Conservation (phyloP, 2,888 invertebrate species). For the Caenorhabditis angaria region DNA sequence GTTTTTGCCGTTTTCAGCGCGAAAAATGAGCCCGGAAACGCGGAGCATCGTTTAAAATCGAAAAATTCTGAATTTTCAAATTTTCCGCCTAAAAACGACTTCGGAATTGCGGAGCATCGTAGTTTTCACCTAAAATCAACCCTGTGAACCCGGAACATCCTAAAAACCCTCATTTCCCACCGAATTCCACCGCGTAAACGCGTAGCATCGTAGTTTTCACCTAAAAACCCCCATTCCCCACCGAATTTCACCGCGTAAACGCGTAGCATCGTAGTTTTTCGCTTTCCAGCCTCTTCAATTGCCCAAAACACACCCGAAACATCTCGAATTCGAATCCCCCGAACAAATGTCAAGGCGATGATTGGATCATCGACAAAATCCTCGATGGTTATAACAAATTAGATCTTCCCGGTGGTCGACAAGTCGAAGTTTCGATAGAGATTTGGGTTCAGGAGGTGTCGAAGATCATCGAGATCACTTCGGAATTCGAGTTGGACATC, state of each 20-base stretch:
- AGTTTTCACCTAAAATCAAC: too few relatives aligned
- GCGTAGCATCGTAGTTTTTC: too few relatives aligned
- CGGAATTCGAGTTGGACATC: conserved; percentile 72
- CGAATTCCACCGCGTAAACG: too few relatives aligned
- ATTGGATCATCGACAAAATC: conserved; percentile 48
- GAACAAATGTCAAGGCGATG: conserved; percentile 41
- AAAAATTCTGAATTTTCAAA: too few relatives aligned
- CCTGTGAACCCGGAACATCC: too few relatives aligned
- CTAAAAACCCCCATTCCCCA: too few relatives aligned
- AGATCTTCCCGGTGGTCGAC: conserved; percentile 66
- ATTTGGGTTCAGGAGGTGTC: conserved; percentile 73
- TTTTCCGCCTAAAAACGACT: too few relatives aligned
- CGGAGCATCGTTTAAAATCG: not conserved
- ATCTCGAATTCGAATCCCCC: conserved; percentile 25
- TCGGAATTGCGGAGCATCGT: too few relatives aligned
- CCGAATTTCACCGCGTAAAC: too few relatives aligned
- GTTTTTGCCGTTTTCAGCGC: not conserved
- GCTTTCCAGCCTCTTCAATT: conserved; percentile 39
- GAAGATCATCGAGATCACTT: conserved; percentile 72
- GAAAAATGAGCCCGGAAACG: too few relatives aligned
- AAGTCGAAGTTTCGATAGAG: conserved; percentile 70
- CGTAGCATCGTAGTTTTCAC: too few relatives aligned
- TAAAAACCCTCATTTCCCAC: too few relatives aligned
- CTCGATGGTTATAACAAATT: conserved; percentile 66
- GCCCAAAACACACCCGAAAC: conserved; percentile 34